Evolutionary conservation across 2,888 invertebrate genomes (phyloP), one percentile per base, ranked within the genome.

Genomic region (Drymonia ruficornis): DNA sequence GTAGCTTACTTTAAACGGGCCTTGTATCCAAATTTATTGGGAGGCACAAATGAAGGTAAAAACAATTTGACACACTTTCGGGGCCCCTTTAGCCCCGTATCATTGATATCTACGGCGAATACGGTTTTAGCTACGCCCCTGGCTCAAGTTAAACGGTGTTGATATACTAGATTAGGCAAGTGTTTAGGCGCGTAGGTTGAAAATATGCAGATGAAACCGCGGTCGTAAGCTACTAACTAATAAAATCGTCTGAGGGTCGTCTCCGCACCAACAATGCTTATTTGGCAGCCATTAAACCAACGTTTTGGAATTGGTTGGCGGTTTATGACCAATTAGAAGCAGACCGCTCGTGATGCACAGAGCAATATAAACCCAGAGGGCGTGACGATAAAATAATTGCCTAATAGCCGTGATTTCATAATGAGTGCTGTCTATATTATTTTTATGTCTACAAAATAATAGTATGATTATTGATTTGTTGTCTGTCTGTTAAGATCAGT

Each of bases 311-410:
- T 58, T 55, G 53, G 50, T 46, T 43, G 50, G 29, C 43, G 50
- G 38, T 59, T 59, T 62, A 58, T 38, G 52, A 52, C 55, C 69
- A 69, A 62, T 69, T 65, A 65, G 50, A 55, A 28, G 53, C 46
- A 53, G 58, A 49, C 51, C 23, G 13, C 53, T 53, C 56, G 51
- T 53, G 51, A 7, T 1, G n/a, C 40, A 65, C 49, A 53, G 58
- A 47, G 53, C 18, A 55, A 28, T 18, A 43, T 19, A 43, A 12
- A 19, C 12, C 1, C 23, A 43, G 18, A 43, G 43, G 43, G 43
- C 43, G 43, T 18, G 19, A 43, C 43, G 11, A 19, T 43, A 43
- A 43, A 43, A 43, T 43, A 43, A 43, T 43, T 43, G 19, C 19
- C 19, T 19, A 8, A 16, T 42, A 18, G 16, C 19, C 12, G 18